Percentiles rank a stretch among this genome's conserved stretches.
Conservation (phyloP, 2,797 vertebrate species). For the Rhinoraja longicauda region DNA sequence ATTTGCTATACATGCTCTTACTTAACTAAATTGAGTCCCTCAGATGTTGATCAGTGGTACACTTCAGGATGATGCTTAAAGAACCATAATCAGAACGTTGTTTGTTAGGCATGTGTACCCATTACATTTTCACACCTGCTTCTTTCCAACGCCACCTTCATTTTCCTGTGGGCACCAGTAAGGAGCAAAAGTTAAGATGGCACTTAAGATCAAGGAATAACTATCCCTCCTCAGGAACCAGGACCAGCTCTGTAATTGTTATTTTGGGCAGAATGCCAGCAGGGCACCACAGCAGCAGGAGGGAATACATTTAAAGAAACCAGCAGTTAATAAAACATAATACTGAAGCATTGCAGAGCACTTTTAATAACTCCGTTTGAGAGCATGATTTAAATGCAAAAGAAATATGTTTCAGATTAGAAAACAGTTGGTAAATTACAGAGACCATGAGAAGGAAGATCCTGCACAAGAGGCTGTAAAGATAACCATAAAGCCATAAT, state of each 20-base stretch:
- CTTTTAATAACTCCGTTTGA: neutral
- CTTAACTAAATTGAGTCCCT: conserved; percentile 68
- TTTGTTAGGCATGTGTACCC: conserved; percentile 61
- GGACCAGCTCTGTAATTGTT: neutral
- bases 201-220: neutral
- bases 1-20: conserved; percentile 52
- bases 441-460: neutral
- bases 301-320: conserved; percentile 18
- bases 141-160: conserved; percentile 58
- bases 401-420: neutral
- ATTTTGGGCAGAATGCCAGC: conserved; percentile 16
- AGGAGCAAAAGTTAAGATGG: neutral
- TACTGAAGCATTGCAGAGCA: neutral
- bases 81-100: conserved; percentile 60
- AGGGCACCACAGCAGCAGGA: neutral
- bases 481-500: neutral
- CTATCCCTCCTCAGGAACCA: neutral
- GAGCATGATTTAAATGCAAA: neutral
- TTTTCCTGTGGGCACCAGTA: conserved; percentile 42
- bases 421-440: neutral
- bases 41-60: conserved; percentile 66
- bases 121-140: conserved; percentile 61
- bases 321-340: conserved; percentile 29
- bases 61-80: conserved; percentile 64
- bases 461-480: neutral